A percentile compares a stretch with the other conserved stretches of the same genome.
phyloP scores from a whole-genome alignment of 2,888 invertebrate genomes.

The Pristionchus exspectatus region DNA sequence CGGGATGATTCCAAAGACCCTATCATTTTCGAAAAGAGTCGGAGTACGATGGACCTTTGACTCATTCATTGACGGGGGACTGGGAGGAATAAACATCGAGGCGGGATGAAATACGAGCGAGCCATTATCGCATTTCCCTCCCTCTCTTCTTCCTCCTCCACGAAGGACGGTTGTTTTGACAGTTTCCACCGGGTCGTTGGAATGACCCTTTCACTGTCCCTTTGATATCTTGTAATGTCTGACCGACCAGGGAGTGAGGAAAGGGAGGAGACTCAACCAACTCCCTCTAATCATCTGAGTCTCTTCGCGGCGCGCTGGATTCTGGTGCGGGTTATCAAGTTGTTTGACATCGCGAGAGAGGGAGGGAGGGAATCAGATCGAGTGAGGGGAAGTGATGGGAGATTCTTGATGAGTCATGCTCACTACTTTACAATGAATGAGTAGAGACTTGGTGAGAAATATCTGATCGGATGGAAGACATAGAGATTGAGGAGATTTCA shows the following conservation, averaged over 20 bases:
- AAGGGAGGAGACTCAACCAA: not conserved
- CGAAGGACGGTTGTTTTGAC: slow-evolving; percentile 30
- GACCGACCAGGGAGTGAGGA: not conserved
- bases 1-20: too few species aligned
- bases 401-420: not conserved
- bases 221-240: not conserved
- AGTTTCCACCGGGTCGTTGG: slow-evolving; percentile 22
- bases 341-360: slow-evolving; percentile 42
- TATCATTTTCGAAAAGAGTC: slow-evolving; percentile 32
- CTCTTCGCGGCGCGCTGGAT: not conserved
- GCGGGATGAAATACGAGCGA: slow-evolving; percentile 38
- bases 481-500: not conserved
- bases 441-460: slow-evolving; percentile 16
- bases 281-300: not conserved
- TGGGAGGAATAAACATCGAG: slow-evolving; percentile 17
- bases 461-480: not conserved
- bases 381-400: slow-evolving; percentile 33
- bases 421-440: slow-evolving; percentile 34
- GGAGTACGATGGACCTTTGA: slow-evolving; percentile 22
- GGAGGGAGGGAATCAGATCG: slow-evolving; percentile 13
- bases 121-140: slow-evolving; percentile 33
- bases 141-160: not conserved
- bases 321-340: slow-evolving; percentile 33
- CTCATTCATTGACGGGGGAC: not conserved
- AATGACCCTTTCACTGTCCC: not conserved